These are phyloP conservation scores for Himalopsyche phryganea DNA, from an alignment of 1,140 invertebrate species.

Conservation along the genomic window DNA sequence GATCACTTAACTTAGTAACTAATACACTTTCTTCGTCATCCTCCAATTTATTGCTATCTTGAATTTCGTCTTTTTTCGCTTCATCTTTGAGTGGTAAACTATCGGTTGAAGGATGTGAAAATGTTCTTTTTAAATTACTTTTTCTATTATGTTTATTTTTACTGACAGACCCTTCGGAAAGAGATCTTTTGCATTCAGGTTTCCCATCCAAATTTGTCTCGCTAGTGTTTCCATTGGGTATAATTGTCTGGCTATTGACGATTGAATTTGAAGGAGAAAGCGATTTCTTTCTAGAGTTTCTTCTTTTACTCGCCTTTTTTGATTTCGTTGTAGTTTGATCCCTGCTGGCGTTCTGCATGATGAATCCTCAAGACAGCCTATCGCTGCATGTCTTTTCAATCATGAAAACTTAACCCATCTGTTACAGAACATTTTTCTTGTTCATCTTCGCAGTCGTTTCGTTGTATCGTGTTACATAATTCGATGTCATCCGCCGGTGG, in stretches of 20 bases:
- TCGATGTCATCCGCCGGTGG: no score
- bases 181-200: slow-evolving; percentile 43
- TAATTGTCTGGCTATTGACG: slow-evolving; percentile 37
- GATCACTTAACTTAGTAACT: no score
- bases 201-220: slow-evolving; percentile 40
- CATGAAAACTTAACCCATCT: no score
- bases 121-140: slow-evolving; percentile 48
- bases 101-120: slow-evolving; percentile 44
- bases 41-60: no score
- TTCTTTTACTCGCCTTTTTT: slow-evolving; percentile 48
- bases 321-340: slow-evolving; percentile 38
- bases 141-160: slow-evolving; percentile 49
- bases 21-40: no score
- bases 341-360: slow-evolving; percentile 15
- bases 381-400: not conserved
- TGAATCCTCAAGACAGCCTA: not conserved
- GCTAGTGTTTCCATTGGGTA: slow-evolving; percentile 1
- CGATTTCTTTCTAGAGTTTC: slow-evolving; percentile 52
- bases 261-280: slow-evolving; percentile 51
- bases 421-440: no score
- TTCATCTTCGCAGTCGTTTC: no score
- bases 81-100: slow-evolving; percentile 27
- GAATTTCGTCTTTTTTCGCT: slow-evolving; percentile 15
- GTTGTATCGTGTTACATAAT: no score
- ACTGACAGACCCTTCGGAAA: slow-evolving; percentile 47